Conservation (phyloP, 2,113 vertebrate genomes). For the Gallinago paraguaiae region DNA sequence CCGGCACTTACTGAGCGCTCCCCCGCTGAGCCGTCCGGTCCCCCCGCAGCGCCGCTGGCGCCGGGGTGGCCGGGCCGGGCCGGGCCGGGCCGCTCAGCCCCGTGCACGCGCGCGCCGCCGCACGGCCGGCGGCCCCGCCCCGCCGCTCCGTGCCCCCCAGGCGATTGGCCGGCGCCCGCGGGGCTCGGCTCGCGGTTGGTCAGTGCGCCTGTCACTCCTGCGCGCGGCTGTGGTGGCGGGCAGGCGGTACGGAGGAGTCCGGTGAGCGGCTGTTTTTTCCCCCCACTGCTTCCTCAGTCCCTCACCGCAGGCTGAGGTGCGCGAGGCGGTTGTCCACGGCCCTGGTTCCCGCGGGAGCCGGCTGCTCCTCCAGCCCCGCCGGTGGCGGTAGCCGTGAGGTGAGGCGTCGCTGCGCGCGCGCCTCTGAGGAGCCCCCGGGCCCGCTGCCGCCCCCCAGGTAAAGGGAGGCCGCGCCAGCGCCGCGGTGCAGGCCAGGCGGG, state of each 20-base stretch:
- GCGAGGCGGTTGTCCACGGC: neutral
- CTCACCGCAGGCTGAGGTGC: too few relatives aligned
- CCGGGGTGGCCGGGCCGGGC: neutral
- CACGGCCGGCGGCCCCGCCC: neutral
- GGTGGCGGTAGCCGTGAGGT: neutral
- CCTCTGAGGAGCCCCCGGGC: neutral
- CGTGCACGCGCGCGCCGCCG: neutral
- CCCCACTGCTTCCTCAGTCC: fast-evolving
- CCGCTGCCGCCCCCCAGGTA: neutral
- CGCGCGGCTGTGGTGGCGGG: neutral
- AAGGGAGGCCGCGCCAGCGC: neutral
- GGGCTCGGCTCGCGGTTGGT: neutral
- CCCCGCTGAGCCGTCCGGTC: neutral
- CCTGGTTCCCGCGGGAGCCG: neutral
- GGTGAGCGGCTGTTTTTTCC: too few relatives aligned
- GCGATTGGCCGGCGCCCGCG: neutral
- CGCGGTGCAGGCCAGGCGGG: neutral
- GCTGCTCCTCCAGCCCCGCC: too few relatives aligned
- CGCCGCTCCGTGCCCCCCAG: neutral
- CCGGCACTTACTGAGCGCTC: neutral
- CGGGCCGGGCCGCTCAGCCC: neutral
- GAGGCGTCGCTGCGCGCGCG: neutral
- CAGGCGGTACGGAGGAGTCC: too few relatives aligned
- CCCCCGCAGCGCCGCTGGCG: neutral
- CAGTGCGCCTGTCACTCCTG: neutral